phyloP scores from a whole-genome alignment of 2,888 invertebrate genomes.

The Stegana nigrithorax region DNA sequence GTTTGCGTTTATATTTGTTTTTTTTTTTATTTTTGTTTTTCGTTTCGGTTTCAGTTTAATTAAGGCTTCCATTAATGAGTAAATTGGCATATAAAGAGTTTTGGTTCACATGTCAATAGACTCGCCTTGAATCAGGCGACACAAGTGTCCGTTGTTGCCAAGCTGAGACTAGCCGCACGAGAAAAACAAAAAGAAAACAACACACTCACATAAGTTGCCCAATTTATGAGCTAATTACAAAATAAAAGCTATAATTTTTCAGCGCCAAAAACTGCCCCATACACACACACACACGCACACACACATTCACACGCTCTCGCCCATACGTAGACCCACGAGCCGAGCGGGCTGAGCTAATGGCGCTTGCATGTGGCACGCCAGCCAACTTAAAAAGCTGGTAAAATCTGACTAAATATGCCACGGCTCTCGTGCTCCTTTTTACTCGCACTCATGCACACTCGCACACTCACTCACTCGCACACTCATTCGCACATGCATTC shows the following conservation, averaged over 20 bases:
- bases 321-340: not conserved
- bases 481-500: no score
- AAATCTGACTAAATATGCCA: no score
- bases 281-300: not conserved
- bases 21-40: not conserved
- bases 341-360: not conserved
- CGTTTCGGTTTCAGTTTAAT: not conserved
- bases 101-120: not conserved
- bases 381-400: not conserved
- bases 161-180: no score
- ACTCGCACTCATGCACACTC: no score
- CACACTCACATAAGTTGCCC: no score
- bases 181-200: no score
- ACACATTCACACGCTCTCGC: no score
- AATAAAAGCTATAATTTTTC: constrained; percentile 10
- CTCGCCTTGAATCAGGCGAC: constrained; percentile 2
- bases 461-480: no score
- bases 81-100: constrained; percentile 1
- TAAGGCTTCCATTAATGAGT: not conserved
- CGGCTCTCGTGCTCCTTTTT: no score
- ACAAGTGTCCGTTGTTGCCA: not conserved
- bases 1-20: not conserved
- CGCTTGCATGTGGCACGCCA: constrained; percentile 1
- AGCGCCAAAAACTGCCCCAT: not conserved
- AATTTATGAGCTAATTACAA: constrained; percentile 9